Evolutionary conservation across 2,888 invertebrate genomes (phyloP).

Genomic region (Cataglyphis altisquamis): DNA sequence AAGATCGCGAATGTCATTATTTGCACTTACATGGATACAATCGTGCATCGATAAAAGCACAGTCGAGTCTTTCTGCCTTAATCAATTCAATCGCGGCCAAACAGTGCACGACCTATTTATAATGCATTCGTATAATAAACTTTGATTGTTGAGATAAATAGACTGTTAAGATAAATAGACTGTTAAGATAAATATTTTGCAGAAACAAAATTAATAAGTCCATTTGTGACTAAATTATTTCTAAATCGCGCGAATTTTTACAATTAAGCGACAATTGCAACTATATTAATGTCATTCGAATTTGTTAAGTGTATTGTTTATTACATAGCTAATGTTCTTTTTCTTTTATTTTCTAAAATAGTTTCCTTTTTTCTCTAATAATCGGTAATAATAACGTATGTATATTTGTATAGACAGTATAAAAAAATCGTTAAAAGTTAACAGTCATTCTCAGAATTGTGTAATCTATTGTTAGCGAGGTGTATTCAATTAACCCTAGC

Average conservation of each 20-base stretch:
- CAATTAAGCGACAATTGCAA: not conserved
- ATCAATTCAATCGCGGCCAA: slow-evolving; percentile 16
- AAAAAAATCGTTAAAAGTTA: not conserved
- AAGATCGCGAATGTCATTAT: slow-evolving; percentile 5
- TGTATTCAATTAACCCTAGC: slow-evolving; percentile 10
- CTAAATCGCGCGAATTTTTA: not conserved
- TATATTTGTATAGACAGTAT: not conserved
- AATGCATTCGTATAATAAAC: slow-evolving; percentile 3
- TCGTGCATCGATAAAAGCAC: not conserved
- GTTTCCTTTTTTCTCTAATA: not conserved
- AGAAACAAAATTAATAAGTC: slow-evolving; percentile 11
- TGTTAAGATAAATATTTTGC: slow-evolving; percentile 32
- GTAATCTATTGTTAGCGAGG: not conserved
- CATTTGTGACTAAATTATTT: slow-evolving; percentile 3
- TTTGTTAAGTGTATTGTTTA: not conserved
- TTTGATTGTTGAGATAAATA: slow-evolving; percentile 35
- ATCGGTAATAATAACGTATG: not conserved
- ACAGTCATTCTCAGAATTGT: not conserved
- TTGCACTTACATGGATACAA: slow-evolving; percentile 37
- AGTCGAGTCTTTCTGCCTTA: slow-evolving; percentile 9
- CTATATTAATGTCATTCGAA: not conserved
- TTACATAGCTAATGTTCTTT: not conserved
- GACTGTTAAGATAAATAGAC: slow-evolving; percentile 32
- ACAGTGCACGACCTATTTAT: slow-evolving; percentile 15
- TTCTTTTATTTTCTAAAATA: not conserved